Evolutionary conservation across 2,113 vertebrate species (phyloP).

Genomic region (Glareola pratincola): DNA sequence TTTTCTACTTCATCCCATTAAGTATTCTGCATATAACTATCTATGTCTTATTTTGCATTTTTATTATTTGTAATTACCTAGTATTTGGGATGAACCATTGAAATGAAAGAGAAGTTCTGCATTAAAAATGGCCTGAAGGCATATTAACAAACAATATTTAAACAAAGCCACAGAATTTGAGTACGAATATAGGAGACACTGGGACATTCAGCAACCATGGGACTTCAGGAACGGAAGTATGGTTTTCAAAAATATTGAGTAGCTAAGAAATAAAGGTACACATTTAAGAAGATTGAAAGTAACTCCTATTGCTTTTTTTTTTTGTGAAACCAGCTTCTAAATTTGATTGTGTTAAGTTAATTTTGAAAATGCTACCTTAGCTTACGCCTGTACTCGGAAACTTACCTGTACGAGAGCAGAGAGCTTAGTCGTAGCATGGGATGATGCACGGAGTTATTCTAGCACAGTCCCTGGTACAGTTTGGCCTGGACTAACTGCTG

Average conservation of each 20-base stretch:
- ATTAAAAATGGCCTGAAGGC: neutral
- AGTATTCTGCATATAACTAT: neutral
- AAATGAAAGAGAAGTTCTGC: neutral
- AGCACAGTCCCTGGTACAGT: neutral
- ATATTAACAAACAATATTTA: neutral
- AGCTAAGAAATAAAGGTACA: neutral
- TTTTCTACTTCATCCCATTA: neutral
- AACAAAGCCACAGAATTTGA: neutral
- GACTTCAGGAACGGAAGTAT: neutral
- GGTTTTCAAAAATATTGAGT: neutral
- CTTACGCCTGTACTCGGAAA: neutral
- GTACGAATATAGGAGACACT: neutral
- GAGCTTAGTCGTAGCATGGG: neutral
- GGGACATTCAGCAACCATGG: neutral
- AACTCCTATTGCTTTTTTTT: neutral
- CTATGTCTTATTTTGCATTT: neutral
- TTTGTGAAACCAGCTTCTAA: neutral
- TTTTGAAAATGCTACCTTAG: neutral
- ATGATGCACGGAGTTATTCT: neutral
- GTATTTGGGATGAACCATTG: neutral
- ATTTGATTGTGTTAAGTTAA: neutral
- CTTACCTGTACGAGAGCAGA: neutral
- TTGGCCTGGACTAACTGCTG: neutral
- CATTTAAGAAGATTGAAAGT: neutral
- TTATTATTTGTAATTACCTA: neutral